Evolutionary conservation across 2,113 vertebrate species (phyloP), one percentile per base, ranked within the genome.

Genomic region (Barnardius zonarius): DNA sequence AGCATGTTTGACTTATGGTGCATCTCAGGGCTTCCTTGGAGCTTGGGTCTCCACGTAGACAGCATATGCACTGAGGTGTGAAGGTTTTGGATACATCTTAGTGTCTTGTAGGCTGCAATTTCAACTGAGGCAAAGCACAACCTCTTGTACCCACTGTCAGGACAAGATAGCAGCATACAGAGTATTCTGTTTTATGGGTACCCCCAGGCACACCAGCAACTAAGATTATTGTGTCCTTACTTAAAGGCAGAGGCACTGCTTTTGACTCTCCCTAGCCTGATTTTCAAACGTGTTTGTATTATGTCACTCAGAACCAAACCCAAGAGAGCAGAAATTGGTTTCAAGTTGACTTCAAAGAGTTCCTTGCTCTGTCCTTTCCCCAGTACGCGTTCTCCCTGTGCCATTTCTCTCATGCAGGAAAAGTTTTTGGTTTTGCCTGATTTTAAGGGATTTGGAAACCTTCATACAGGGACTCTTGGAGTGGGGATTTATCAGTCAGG

Each of bases 1-100:
- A 35, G 5, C 0, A 0, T 2, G 0, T 49, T 37, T 31, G 49
- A 25, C 6, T 77, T 1, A 0, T 1, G 44, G 6, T 54, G 67
- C 15, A 17, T n/a, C 61, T 81, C 5, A 1, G 24, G 35, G 41
- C 28, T 90, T 63, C 37, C 37, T 39, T 7, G 18, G 30, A 51
- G 43, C 33, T 55, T 43, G 11, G 6, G 6, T 78, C 24, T 84
- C 48, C 39, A 5, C 0, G 0, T 3, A 31, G 44, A 8, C 19
- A 39, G 1, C 5, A 7, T 16, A 0, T 2, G 19, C 3, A 2
- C 17, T 30, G 59, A 20, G 41, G 0, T 0, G 0, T 4, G 44
- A 27, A n/a, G 39, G 11, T 11, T 89, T 76, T 16, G 17, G 13
- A 2, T 44, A 18, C 5, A 4, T 13, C 43, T 86, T 46, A 27